Percentiles rank a stretch among this genome's conserved stretches.
Conservation (phyloP, 2,888 invertebrate genomes). For the Hydraecia micacea region DNA sequence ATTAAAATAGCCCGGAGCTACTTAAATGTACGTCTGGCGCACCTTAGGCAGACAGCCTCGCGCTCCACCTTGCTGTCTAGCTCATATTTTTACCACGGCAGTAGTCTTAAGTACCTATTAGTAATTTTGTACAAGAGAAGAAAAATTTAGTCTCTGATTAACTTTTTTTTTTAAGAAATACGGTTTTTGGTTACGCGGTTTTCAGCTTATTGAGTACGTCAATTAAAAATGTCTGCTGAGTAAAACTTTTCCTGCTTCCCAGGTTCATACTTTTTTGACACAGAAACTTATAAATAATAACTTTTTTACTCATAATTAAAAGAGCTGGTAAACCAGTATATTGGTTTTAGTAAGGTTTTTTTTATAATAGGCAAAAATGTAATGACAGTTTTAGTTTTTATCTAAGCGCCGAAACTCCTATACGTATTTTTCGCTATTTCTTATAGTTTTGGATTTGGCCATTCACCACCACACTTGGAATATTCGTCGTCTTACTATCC, state of each 20-base stretch:
- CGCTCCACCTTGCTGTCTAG: constrained; percentile 13
- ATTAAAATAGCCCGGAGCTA: constrained; percentile 28
- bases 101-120: not conserved
- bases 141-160: not conserved
- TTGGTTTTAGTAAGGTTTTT: not conserved
- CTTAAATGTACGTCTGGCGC: constrained; percentile 31
- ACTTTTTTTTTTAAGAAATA: not conserved
- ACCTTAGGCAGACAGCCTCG: constrained; percentile 17
- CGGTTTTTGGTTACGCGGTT: too few relatives aligned
- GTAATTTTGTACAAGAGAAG: not conserved
- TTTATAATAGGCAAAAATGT: not conserved
- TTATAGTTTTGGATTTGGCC: not conserved
- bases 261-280: not conserved
- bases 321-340: not conserved
- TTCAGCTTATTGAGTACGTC: not conserved
- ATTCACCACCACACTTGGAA: not conserved
- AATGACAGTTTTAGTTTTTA: not conserved
- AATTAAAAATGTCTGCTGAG: not conserved
- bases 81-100: constrained; percentile 13
- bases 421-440: not conserved
- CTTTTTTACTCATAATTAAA: not conserved
- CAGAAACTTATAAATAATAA: not conserved
- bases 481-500: not conserved
- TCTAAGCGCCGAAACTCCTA: not conserved
- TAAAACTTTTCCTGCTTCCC: not conserved